phyloP scores from a whole-genome alignment of 2,888 invertebrate genomes.

The Pachliopta kotzebuea region DNA sequence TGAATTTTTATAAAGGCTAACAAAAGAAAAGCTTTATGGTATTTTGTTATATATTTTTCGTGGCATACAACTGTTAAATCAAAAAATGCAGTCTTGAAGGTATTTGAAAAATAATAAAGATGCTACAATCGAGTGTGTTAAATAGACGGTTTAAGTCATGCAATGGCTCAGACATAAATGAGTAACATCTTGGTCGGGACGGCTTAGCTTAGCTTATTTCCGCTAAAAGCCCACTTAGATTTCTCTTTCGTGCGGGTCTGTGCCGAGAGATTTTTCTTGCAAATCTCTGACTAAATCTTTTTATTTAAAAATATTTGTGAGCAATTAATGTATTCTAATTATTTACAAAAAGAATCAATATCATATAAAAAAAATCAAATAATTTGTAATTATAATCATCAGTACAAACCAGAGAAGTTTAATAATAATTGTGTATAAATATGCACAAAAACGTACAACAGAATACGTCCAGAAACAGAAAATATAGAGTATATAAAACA shows the following conservation, averaged over 20 bases:
- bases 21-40: too few species aligned
- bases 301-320: not conserved
- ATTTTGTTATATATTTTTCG: too few species aligned
- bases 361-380: not conserved
- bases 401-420: too few species aligned
- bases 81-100: not conserved
- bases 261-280: slow-evolving; percentile 65
- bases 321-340: not conserved
- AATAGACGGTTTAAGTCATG: slow-evolving; percentile 46
- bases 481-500: too few species aligned
- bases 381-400: not conserved
- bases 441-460: too few species aligned
- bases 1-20: too few species aligned
- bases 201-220: slow-evolving; percentile 77
- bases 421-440: too few species aligned
- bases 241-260: slow-evolving; percentile 74
- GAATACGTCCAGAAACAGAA: too few species aligned
- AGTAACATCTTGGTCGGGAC: slow-evolving; percentile 70
- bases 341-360: not conserved
- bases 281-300: slow-evolving; percentile 56
- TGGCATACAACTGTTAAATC: not conserved
- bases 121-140: slow-evolving; percentile 32
- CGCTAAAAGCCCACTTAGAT: slow-evolving; percentile 79
- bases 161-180: slow-evolving; percentile 67
- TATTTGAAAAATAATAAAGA: slow-evolving; percentile 17